Percentiles rank a stretch among this genome's conserved stretches.
Conservation (phyloP, 2,113 vertebrate species). For the Saiga tatarica region DNA sequence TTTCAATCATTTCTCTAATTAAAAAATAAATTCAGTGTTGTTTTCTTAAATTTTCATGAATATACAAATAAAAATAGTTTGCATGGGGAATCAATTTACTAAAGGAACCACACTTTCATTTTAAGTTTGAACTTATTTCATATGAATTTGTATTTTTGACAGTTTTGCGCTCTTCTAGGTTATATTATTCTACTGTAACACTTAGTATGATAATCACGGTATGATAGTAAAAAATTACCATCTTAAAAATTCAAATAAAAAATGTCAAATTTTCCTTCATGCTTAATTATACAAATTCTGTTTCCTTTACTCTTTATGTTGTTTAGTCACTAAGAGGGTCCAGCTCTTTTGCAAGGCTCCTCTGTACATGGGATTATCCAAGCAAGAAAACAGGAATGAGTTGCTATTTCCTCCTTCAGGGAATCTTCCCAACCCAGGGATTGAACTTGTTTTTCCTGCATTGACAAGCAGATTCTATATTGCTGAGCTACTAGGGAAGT, state of each 20-base stretch:
- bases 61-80: neutral
- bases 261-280: neutral
- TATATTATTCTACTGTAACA: neutral
- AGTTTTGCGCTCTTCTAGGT: neutral
- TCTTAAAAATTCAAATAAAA: neutral
- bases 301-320: neutral
- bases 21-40: neutral
- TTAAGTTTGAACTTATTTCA: neutral
- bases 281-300: neutral
- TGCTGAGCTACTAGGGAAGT: neutral
- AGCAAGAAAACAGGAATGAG: neutral
- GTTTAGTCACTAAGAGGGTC: neutral
- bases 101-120: neutral
- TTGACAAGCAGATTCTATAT: neutral
- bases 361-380: neutral
- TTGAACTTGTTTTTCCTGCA: neutral
- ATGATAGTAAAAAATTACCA: neutral
- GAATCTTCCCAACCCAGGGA: neutral
- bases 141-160: neutral
- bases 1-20: neutral
- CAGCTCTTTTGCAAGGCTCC: neutral
- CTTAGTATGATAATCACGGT: neutral
- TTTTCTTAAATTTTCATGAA: neutral
- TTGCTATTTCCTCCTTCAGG: neutral
- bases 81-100: neutral